Base-by-base conservation (phyloP, 2,888 invertebrate genomes). In the Galeruca laticollis region DNA sequence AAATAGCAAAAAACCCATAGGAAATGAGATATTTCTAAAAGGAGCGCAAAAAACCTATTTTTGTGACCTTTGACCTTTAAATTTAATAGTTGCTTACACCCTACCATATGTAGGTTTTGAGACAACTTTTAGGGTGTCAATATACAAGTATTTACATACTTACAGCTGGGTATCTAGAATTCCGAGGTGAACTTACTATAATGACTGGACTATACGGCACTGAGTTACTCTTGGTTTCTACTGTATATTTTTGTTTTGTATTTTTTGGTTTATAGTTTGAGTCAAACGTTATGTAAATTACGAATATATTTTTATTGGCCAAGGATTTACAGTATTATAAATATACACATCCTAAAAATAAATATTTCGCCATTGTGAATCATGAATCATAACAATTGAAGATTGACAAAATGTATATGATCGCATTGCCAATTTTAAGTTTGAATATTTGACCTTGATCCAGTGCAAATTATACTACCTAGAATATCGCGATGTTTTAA, bases 301-400 rank as follows among this genome's bases (percentile, higher is more conserved):
- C 15, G 47, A 18, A 18, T 37, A 11, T 37, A 11, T 11, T 10
- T 37, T 37, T 37, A 11, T 37, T 37, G 37, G 37, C 13, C 37
- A 37, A 9, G 37, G 37, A 37, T 37, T 37, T 10, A 47, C 18
- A 9, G 15, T 15, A 47, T 4, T 47, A 47, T 47, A 47, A 47
- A 47, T 47, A 47, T 15, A 8, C 15, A 47, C 9, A 11, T 26
- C 11, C 52, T 52, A 52, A 52, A 52, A 52, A 52, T 52, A 52
- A 52, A 26, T 21, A 52, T 52, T 52, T 21, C 11, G 26, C n/a
- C 1, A 21, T 52, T 52, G n/a, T 52, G 52, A 20, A 51, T 4
- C 2, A 15, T 51, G 49, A 52, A 52, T 52, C 52, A 52, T 52
- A 52, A 52, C 52, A 52, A 52, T 26, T 52, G 26, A 52, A 21